Conservation (phyloP, 2,113 vertebrate genomes). For the Hemichromis elongatus region DNA sequence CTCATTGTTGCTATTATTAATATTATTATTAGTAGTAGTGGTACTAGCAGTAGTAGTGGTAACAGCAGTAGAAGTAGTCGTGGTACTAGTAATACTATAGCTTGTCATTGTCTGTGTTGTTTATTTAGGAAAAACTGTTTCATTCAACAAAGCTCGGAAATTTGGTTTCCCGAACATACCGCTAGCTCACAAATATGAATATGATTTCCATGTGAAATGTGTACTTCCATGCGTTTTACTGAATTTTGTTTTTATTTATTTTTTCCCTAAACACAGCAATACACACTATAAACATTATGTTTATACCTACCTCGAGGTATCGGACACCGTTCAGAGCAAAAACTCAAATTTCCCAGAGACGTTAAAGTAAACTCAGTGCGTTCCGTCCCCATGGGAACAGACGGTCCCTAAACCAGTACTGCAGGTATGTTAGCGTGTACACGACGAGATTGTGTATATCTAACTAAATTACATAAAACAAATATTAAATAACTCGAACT, state of each 20-base stretch:
- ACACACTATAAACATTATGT: not conserved
- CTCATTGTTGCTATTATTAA: not conserved
- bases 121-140: not conserved
- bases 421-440: not conserved
- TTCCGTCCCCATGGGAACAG: slow-evolving; percentile 49
- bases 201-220: not conserved
- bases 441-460: too few species aligned
- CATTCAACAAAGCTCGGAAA: not conserved
- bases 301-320: not conserved
- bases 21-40: not conserved
- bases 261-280: not conserved
- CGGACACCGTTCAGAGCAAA: not conserved
- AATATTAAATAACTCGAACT: too few species aligned
- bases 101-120: not conserved
- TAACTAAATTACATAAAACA: too few species aligned
- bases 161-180: not conserved
- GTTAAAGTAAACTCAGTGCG: not conserved
- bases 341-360: not conserved
- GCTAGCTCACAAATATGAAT: not conserved
- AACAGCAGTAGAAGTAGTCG: too few species aligned
- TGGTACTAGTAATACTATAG: not conserved
- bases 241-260: not conserved
- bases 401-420: not conserved
- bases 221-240: not conserved
- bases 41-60: not conserved